Percentiles rank a stretch among this genome's conserved stretches.
Conservation (phyloP, 2,797 vertebrate genomes). For the Kryptopterus vitreolus region DNA sequence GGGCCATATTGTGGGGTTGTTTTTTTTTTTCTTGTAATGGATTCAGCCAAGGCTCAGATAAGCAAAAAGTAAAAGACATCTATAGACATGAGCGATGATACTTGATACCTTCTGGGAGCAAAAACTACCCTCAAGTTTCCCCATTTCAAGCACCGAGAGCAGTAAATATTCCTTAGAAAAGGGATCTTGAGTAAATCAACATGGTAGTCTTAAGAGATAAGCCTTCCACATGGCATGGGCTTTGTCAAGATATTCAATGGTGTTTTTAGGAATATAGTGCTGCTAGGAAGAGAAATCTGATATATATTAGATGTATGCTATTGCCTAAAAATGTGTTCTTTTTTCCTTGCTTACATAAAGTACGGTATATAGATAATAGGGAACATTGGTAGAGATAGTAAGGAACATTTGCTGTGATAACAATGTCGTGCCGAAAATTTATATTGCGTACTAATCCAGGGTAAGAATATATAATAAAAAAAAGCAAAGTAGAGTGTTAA, state of each 20-base stretch:
- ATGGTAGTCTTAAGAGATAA: conserved; percentile 25
- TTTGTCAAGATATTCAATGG: not conserved
- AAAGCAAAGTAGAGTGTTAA: not conserved
- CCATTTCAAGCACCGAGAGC: not conserved
- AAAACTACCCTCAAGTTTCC: not conserved
- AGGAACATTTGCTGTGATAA: not conserved
- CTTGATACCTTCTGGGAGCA: not conserved
- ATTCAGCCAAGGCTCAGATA: conserved; percentile 15
- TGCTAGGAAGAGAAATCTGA: not conserved
- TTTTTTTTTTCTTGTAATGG: conserved; percentile 8
- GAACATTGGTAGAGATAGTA: not conserved
- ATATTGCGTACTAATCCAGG: not conserved
- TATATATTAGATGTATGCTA: not conserved
- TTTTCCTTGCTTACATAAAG: not conserved
- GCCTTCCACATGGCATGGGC: not conserved
- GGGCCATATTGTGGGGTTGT: conserved; percentile 22
- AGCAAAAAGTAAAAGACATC: conserved; percentile 4
- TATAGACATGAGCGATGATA: conserved; percentile 20
- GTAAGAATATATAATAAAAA: not conserved
- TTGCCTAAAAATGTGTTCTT: not conserved
- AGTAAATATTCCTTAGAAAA: not conserved
- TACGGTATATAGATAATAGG: conserved; percentile 23
- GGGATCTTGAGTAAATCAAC: conserved; percentile 9
- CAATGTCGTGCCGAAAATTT: not conserved
- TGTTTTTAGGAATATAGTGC: not conserved